Percentiles rank a stretch among this genome's conserved stretches.
phyloP scores from a whole-genome alignment of 2,113 vertebrate species.

The Callithrix jacchus region DNA sequence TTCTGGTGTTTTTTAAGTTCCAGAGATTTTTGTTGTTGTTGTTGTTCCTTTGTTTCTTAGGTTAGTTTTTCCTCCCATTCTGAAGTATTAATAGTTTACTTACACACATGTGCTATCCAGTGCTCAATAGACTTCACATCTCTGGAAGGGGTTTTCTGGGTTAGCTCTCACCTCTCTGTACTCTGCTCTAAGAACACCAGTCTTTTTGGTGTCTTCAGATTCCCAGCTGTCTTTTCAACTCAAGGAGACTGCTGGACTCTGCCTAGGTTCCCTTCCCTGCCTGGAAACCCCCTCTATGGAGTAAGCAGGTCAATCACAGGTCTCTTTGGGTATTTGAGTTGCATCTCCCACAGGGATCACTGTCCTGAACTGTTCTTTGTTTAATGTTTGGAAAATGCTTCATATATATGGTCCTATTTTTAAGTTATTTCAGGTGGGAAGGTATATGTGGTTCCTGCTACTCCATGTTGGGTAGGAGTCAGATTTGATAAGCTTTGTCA shows the following conservation, averaged over 20 bases:
- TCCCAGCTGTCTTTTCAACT: not conserved
- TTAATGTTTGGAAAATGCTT: not conserved
- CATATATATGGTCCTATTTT: not conserved
- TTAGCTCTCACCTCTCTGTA: not conserved
- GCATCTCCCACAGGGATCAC: not conserved
- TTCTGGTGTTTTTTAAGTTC: not conserved
- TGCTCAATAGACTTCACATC: not conserved
- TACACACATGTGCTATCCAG: not conserved
- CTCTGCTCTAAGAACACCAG: not conserved
- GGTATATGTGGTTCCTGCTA: not conserved
- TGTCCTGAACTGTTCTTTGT: not conserved
- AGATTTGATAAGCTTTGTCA: not conserved
- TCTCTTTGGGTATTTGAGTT: not conserved
- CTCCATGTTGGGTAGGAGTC: not conserved
- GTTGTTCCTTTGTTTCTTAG: not conserved
- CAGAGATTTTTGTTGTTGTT: not conserved
- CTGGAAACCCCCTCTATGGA: not conserved
- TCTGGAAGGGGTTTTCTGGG: not conserved
- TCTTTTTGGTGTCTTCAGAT: not conserved
- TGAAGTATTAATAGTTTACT: not conserved
- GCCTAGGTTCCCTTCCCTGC: not conserved
- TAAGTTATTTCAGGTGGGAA: not conserved
- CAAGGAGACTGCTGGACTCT: not conserved
- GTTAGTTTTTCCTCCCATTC: not conserved
- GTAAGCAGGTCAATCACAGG: not conserved